Evolutionary conservation across 1,140 invertebrate genomes (phyloP), one percentile per base, ranked within the genome.

Genomic region (Drosophila lini): DNA sequence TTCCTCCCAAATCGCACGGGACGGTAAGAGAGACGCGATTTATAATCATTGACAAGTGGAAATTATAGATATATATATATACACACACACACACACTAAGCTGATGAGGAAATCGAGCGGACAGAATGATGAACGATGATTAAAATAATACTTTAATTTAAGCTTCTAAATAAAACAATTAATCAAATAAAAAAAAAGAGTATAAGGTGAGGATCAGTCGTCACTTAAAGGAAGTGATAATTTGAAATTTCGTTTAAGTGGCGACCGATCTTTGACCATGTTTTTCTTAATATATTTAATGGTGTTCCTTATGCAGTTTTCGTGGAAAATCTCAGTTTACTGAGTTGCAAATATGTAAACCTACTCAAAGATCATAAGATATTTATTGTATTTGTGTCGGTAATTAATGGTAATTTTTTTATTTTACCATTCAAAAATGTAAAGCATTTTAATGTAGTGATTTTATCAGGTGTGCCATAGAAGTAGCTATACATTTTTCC

Each of bases 111-210:
- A 88, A 59, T 74, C 78, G 83, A 67, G 81, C 52, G 71, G 62
- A 56, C 63, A 82, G 84, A 83, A 67, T 44, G 82, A 86, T 84
- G 74, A 84, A 78, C 74, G 57, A 86, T 79, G 76, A 86, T 81
- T 88, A 80, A 88, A 88, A 82, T 86, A 88, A 88, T 82, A 89
- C 80, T 84, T 89, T 89, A 89, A 71, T 89, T 89, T 89, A 89
- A 89, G 84, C 84, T 89, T 89, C 84, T 78, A 89, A 89, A 89
- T 89, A 88, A 88, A 89, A 88, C 74, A 84, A 88, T 88, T 88
- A 88, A 84, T 89, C 84, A 81, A 88, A 86, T 88, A 86, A 86
- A 86, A 11, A 11, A 61, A 50, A n/a, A 2, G 16, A n/a, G 7
- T 25, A 13, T 58, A 16, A 50, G 44, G 38, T 5, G 13, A 68